Evolutionary conservation across 2,113 vertebrate genomes (phyloP), one percentile per base, ranked within the genome.

Genomic region (Pteruthius melanotis): DNA sequence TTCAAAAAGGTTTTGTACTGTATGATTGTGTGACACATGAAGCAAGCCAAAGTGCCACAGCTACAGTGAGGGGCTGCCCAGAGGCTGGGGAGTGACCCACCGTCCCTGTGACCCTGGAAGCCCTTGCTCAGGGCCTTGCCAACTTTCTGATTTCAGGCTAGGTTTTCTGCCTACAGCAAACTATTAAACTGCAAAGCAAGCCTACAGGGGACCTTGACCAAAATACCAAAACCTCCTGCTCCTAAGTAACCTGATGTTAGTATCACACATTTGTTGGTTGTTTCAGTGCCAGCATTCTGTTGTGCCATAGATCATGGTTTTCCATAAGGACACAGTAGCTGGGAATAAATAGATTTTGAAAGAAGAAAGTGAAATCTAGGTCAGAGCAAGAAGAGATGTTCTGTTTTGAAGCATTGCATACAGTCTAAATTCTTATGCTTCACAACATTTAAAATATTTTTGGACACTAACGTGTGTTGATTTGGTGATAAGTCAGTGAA

Each of bases 341-440:
- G 31, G 57, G 72, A 94, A 89, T 74, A 95, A 92, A 94, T n/a
- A 80, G 63, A 91, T 85, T 80, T 89, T 85, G 47, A 94, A 96
- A 94, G 77, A 69, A 30, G 28, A 70, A 91, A 75, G 83, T 21
- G 16, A 95, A 95, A 95, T 74, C 33, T 49, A 79, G 63, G 54
- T 88, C 47, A 85, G 40, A 87, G 40, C 7, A 90, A 80, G 57
- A 78, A 86, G 6, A 69, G 30, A 42, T 66, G 83, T 10, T 84
- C 66, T 8, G 7, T 52, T 87, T 72, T 3, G 11, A 82, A 44
- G 27, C 39, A 10, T 4, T 60, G n/a, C 3, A 9, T 30, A 28
- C 19, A 31, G 13, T 52, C 75, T 79, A 60, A 83, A 35, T 53
- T 69, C 45, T 89, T 54, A 69, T n/a, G 26, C 33, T 75, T 83